A percentile compares a stretch with the other conserved stretches of the same genome.
These are phyloP conservation scores for Burhinus oedicnemus DNA, from an alignment of 2,113 vertebrate genomes.

Conservation along the genomic window DNA sequence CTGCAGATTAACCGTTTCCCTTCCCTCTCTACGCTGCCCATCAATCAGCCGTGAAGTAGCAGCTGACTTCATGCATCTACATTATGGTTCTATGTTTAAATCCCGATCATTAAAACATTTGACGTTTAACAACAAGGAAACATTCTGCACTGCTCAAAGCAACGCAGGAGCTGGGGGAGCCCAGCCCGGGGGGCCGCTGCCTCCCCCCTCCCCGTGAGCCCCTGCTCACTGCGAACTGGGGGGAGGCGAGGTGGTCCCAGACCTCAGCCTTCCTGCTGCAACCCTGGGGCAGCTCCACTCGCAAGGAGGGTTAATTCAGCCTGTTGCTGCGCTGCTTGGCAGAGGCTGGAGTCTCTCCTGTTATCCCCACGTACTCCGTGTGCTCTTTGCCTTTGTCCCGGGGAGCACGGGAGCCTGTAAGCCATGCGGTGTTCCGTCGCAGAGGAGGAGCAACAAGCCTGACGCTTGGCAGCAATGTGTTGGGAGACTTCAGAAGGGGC, in stretches of 20 bases:
- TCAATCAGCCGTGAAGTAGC: not conserved
- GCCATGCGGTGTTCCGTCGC: rapidly evolving
- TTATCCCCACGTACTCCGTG: not conserved
- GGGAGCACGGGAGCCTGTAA: not conserved
- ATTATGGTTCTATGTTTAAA: rapidly evolving
- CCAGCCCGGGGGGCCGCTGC: not conserved
- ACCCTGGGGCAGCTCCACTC: not conserved
- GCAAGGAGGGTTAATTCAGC: rapidly evolving
- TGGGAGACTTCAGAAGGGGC: not conserved
- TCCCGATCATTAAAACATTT: rapidly evolving
- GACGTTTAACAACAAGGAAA: not conserved
- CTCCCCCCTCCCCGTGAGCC: not conserved
- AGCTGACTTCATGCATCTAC: rapidly evolving
- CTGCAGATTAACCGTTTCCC: not conserved
- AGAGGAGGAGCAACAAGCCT: not conserved
- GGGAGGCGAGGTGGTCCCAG: not conserved
- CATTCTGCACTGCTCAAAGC: rapidly evolving
- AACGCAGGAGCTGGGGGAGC: rapidly evolving
- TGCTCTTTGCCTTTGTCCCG: rapidly evolving
- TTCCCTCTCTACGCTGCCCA: not conserved
- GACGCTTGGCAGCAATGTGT: rapidly evolving
- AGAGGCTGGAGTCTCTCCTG: rapidly evolving
- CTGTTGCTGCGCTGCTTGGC: rapidly evolving
- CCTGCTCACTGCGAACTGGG: not conserved
- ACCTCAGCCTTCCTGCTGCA: not conserved